phyloP scores from a whole-genome alignment of 2,797 vertebrate genomes.

The Calcarius lapponicus region DNA sequence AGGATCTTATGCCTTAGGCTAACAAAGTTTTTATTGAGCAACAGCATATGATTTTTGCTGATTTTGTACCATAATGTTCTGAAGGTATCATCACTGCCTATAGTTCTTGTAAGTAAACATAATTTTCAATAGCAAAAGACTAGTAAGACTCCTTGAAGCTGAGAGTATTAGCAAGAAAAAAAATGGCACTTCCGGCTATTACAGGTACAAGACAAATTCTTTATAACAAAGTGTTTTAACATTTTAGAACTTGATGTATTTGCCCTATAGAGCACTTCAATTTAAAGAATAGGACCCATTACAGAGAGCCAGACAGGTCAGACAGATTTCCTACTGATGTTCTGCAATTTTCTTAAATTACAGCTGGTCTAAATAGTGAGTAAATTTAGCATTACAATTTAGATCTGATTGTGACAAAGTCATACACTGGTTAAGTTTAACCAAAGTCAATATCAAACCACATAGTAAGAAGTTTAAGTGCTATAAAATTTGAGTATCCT shows the following conservation, averaged over 20 bases:
- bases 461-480: slow-evolving; percentile 60
- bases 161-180: slow-evolving; percentile 68
- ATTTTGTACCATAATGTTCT: slow-evolving; percentile 67
- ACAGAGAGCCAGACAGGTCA: slow-evolving; percentile 26
- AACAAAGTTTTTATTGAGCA: slow-evolving; percentile 69
- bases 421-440: slow-evolving; percentile 56
- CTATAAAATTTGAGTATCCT: slow-evolving; percentile 37
- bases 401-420: slow-evolving; percentile 30
- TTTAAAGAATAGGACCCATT: slow-evolving; percentile 48
- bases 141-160: slow-evolving; percentile 61
- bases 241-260: slow-evolving; percentile 55
- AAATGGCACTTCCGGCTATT: slow-evolving; percentile 70
- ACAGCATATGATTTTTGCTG: slow-evolving; percentile 39
- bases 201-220: slow-evolving; percentile 57
- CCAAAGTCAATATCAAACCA: slow-evolving; percentile 33
- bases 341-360: slow-evolving; percentile 41
- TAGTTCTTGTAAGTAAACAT: slow-evolving; percentile 65
- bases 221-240: slow-evolving; percentile 59
- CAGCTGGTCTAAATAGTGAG: slow-evolving; percentile 58
- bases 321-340: slow-evolving; percentile 45
- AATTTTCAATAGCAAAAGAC: slow-evolving; percentile 67
- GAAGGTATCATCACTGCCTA: slow-evolving; percentile 66
- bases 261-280: slow-evolving; percentile 58
- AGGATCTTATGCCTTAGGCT: slow-evolving; percentile 52
- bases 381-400: slow-evolving; percentile 54